Base-by-base conservation (phyloP, 1,140 invertebrate species). In the Micrasema longulum region DNA sequence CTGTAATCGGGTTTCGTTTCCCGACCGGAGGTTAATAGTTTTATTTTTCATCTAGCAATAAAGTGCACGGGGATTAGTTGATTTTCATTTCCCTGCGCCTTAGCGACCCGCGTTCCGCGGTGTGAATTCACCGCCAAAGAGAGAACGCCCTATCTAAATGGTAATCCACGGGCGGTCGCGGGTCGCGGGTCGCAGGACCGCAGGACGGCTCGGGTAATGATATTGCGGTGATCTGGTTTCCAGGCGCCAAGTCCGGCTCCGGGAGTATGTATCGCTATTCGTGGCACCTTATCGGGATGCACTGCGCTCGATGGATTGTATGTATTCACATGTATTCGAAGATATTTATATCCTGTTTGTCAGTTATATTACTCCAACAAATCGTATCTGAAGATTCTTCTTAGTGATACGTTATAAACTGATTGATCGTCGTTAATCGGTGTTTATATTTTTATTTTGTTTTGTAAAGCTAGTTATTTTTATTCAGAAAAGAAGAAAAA, bases 101-200 rank as follows among this genome's bases (percentile, higher is more conserved):
- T 22, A 35, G 10, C 52, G 26, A 20, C 11, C n/a, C 45, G 11
- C 6, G 1, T 4, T 47, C 43, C 48, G 48, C 14, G 16, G 45
- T 7, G 7, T 47, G 18, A 12, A 55, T 55, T 14, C n/a, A 26
- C 52, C 52, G 52, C 52, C 52, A 55, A 55, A 55, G 52, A 55
- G 26, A 4, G 20, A 55, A 55, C 26, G 11, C 22, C 16, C 48
- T 11, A 55, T 55, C 52, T 55, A 55, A 55, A 55, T 55, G 52
- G 52, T 55, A 55, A 55, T 55, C 52, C n/a, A n/a, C n/a, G n/a
- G n/a, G n/a, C n/a, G n/a, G n/a, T 23, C 22, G 52, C 22, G 23
- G 52, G 52, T 55, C 52, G n/a, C n/a, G n/a, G n/a, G n/a, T n/a
- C n/a, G n/a, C n/a, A n/a, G n/a, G n/a, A n/a, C 23, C 10, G 26